Base-by-base conservation (phyloP, 2,113 vertebrate species). In the Macaca nemestrina region DNA sequence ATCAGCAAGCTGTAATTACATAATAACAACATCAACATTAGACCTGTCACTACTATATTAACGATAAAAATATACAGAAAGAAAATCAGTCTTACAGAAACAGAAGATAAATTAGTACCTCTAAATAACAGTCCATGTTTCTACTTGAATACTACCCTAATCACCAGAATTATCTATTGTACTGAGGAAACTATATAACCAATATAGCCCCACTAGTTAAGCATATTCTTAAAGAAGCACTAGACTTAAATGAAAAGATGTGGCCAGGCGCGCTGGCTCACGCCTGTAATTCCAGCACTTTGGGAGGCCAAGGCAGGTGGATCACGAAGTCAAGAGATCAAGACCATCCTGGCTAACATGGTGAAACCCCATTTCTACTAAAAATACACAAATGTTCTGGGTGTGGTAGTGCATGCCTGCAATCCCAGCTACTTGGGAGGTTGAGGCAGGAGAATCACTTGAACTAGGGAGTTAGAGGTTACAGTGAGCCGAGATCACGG, bases 31-130 rank as follows among this genome's bases (percentile, higher is more conserved):
- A 93, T 43, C 3, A 93, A 70, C 89, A 89, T 84, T 84, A 67
- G 96, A 97, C 92, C 80, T 76, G 3, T 35, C 50, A 88, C 95
- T 57, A 96, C 82, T 10, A 52, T 23, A 93, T 81, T 96, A 76
- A 35, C 93, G 52, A 94, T 89, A 40, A 40, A 96, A 90, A 75
- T 92, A 86, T 23, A 61, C 2, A 22, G 50, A 86, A 88, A 90
- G 83, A 92, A 48, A 78, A 48, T 38, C 72, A 48, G 55, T 64
- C 1, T 68, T 67, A 83, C 9, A 90, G 64, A 43, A 40, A 27
- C 48, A 82, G 3, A 6, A 78, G 4, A 95, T 8, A 95, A 92
- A 90, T 32, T 87, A 67, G 45, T 52, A 43, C 25, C 30, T 48
- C 59, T 72, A 70, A 55, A 88, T 68, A 55, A 18, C 38, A 59